Evolutionary conservation across 1,140 invertebrate genomes (phyloP).

Genomic region (Steinernema khuongi): DNA sequence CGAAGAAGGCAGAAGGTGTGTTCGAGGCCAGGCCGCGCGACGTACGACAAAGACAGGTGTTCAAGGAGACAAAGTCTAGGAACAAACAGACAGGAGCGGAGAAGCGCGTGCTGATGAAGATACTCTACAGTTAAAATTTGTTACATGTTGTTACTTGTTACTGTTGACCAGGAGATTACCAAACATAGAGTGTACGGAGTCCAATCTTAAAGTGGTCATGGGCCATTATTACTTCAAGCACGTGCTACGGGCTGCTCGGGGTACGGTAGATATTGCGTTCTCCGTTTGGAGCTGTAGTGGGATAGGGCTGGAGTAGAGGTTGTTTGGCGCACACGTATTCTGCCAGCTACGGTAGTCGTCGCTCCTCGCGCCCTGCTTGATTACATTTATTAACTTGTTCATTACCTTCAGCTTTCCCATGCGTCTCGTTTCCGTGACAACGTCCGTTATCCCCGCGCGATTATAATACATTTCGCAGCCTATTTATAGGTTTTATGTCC

Average conservation of each 20-base stretch:
- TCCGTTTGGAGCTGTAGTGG: background rate
- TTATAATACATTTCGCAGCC: background rate
- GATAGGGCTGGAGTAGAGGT: background rate
- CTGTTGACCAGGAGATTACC: background rate
- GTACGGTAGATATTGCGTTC: background rate
- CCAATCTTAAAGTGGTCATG: too few relatives aligned
- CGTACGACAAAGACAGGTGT: background rate
- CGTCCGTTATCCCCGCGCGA: background rate
- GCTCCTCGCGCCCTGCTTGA: too few relatives aligned
- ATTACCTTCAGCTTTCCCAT: too few relatives aligned
- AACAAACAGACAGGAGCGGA: conserved; percentile 56
- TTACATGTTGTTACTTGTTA: background rate
- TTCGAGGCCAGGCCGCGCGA: background rate
- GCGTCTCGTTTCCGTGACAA: background rate
- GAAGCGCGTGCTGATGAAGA: conserved; percentile 10
- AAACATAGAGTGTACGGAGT: background rate
- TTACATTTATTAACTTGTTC: too few relatives aligned
- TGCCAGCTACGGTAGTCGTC: too few relatives aligned
- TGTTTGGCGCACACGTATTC: too few relatives aligned
- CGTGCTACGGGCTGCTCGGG: background rate
- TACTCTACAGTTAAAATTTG: background rate
- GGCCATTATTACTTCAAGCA: background rate
- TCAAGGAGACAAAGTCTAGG: conserved; percentile 69
- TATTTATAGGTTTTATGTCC: background rate
- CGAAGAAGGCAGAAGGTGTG: background rate